Conservation (phyloP, 2,888 invertebrate genomes). For the Parelbella ahira region DNA sequence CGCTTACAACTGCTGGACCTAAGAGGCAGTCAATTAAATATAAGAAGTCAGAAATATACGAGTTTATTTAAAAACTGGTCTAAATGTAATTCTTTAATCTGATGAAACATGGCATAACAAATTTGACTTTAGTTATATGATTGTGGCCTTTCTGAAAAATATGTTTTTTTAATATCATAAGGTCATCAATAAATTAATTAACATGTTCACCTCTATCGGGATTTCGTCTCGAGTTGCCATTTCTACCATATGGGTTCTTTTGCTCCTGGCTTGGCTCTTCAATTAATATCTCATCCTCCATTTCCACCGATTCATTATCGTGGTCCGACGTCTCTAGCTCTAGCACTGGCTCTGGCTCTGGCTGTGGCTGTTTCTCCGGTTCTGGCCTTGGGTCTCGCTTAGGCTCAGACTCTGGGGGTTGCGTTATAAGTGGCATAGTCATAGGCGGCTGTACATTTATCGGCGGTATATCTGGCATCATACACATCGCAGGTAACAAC, state of each 20-base stretch:
- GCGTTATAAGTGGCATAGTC: slow-evolving; percentile 31
- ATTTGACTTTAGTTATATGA: too few species aligned
- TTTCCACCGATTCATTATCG: neutral
- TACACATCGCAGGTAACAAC: slow-evolving; percentile 27
- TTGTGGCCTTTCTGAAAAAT: neutral
- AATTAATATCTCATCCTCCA: neutral
- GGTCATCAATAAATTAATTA: too few species aligned
- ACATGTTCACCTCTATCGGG: slow-evolving; percentile 6
- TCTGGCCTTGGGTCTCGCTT: too few species aligned
- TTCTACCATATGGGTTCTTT: slow-evolving; percentile 14
- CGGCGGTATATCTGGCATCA: slow-evolving; percentile 29
- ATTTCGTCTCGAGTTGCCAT: slow-evolving; percentile 15
- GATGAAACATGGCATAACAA: too few species aligned
- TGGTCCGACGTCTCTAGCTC: slow-evolving; percentile 32
- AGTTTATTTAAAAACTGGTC: too few species aligned
- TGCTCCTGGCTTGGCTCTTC: slow-evolving; percentile 14
- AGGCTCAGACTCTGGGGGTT: too few species aligned
- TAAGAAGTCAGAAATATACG: too few species aligned
- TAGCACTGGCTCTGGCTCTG: too few species aligned
- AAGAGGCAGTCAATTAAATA: too few species aligned
- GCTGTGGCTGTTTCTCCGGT: too few species aligned
- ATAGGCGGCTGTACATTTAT: slow-evolving; percentile 27
- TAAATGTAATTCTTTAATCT: too few species aligned
- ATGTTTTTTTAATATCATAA: slow-evolving; percentile 25
- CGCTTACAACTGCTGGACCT: too few species aligned